A percentile compares a stretch with the other conserved stretches of the same genome.
Evolutionary conservation across 1,140 invertebrate species (phyloP).

Genomic region (Bombus picipes): DNA sequence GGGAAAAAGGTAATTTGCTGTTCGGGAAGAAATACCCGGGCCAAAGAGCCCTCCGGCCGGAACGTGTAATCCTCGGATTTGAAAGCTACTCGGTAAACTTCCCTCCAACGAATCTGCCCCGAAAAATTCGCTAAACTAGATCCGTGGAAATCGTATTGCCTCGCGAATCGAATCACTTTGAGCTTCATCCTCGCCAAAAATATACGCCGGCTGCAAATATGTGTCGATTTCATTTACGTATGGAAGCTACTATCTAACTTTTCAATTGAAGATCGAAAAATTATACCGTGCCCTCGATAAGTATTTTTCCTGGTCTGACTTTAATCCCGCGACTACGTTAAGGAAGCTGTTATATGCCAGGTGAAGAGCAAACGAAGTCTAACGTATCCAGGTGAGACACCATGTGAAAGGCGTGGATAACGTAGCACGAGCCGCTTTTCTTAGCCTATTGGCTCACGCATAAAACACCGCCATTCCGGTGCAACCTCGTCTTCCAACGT

Average conservation of each 20-base stretch:
- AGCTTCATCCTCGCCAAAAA: neutral
- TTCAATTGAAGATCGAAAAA: neutral
- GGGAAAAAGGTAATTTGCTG: conserved; percentile 53
- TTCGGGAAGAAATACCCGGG: conserved; percentile 32
- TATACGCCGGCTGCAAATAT: neutral
- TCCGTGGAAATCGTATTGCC: neutral
- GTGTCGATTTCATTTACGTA: neutral
- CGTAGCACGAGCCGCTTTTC: conserved; percentile 5
- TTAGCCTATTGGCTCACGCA: conserved; percentile 26
- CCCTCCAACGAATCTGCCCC: neutral
- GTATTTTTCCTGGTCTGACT: too few species aligned
- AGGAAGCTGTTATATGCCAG: neutral
- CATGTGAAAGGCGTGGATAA: conserved; percentile 39
- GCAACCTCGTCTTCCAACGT: neutral
- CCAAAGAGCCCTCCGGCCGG: neutral
- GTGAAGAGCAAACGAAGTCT: neutral
- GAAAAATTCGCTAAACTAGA: neutral
- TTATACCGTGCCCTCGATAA: too few species aligned
- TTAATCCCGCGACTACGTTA: neutral
- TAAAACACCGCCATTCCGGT: conserved; percentile 28
- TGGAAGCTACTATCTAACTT: too few species aligned
- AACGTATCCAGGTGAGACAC: neutral
- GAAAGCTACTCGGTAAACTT: neutral
- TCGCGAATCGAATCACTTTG: neutral
- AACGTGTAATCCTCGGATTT: conserved; percentile 41